phyloP scores from a whole-genome alignment of 37 sponge, comb jelly and placozoan genomes.

The Oscarella lobularis region DNA sequence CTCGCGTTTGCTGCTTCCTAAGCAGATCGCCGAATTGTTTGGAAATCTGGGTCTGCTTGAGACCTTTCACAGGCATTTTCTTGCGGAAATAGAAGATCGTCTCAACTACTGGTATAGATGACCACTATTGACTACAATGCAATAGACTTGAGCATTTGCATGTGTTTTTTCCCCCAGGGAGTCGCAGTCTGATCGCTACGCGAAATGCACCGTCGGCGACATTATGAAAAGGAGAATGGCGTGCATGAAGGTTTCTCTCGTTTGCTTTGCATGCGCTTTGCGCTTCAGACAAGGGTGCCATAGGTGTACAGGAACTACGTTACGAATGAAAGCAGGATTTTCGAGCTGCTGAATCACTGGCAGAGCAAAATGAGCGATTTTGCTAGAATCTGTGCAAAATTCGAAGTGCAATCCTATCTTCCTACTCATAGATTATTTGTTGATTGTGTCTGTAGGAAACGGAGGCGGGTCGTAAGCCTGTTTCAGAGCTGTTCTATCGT shows the following conservation, averaged over 20 bases:
- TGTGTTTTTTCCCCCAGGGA: neutral
- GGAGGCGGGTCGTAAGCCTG: neutral
- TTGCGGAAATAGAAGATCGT: no score
- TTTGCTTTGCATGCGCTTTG: no score
- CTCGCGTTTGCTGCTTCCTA: no score
- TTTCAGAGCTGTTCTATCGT: neutral
- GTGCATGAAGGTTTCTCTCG: neutral
- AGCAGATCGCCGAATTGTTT: no score
- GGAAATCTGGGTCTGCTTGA: no score
- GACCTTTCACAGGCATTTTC: no score
- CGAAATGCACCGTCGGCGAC: neutral
- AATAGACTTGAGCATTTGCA: no score
- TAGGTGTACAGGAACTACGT: slow-evolving; percentile 1
- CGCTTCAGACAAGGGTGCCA: no score
- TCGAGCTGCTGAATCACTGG: neutral
- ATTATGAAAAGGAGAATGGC: neutral
- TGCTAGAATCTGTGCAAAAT: neutral
- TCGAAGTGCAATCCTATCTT: neutral
- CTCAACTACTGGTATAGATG: no score
- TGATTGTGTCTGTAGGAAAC: no score
- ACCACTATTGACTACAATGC: no score
- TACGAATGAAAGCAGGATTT: neutral
- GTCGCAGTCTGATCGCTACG: neutral
- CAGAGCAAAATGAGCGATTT: neutral
- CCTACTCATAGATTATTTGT: no score